These are phyloP conservation scores for Atherinosoma microstoma DNA, from an alignment of 2,797 vertebrate species.

Conservation along the genomic window DNA sequence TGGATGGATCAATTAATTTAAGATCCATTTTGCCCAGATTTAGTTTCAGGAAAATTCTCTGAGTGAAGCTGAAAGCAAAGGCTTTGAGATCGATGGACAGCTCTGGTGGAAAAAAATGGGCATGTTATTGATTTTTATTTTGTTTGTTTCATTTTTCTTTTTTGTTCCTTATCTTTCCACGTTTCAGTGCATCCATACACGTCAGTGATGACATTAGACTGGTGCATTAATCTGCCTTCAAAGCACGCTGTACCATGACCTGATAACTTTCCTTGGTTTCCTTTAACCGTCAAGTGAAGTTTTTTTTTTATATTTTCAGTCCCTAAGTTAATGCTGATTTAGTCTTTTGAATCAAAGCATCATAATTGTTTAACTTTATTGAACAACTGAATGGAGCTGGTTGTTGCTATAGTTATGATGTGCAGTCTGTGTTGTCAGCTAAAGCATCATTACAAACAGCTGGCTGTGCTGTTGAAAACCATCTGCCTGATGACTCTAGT, in stretches of 20 bases:
- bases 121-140: not conserved
- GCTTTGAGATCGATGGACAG: conserved; percentile 38
- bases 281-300: not conserved
- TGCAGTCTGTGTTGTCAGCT: not conserved
- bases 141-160: not conserved
- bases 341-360: conserved; percentile 3
- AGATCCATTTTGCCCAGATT: conserved; percentile 29
- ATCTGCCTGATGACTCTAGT: not conserved
- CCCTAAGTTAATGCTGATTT: not conserved
- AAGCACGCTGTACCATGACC: not conserved
- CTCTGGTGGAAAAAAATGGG: conserved; percentile 29
- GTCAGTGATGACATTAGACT: conserved; percentile 21
- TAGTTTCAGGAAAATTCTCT: conserved; percentile 19
- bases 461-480: not conserved
- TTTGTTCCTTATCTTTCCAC: too few species aligned
- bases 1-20: conserved; percentile 14
- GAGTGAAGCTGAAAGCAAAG: conserved; percentile 33
- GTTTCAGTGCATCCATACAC: conserved; percentile 26
- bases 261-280: not conserved
- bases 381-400: not conserved
- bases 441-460: conserved; percentile 9
- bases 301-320: not conserved
- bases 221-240: conserved; percentile 23
- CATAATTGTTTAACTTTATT: conserved; percentile 1
- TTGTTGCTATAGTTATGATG: conserved; percentile 4